phyloP scores from a whole-genome alignment of 2,888 invertebrate species.

The Druceiella hillmani region DNA sequence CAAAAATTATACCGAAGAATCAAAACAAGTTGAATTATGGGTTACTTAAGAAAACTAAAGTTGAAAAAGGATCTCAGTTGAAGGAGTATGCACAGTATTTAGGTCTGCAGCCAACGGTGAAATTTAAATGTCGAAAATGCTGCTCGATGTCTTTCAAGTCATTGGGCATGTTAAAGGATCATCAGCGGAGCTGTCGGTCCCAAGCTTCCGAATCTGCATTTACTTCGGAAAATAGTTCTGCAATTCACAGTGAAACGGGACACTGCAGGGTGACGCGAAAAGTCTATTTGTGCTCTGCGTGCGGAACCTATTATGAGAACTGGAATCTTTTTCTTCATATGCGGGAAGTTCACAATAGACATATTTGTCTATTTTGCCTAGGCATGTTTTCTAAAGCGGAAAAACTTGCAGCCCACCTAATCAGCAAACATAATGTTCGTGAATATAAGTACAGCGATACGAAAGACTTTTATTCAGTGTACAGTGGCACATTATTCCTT shows the following conservation, averaged over 20 bases:
- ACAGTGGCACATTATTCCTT: constrained; percentile 65
- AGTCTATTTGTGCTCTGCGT: constrained; percentile 76
- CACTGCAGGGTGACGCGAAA: constrained; percentile 65
- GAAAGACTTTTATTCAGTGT: constrained; percentile 61
- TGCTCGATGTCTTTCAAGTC: constrained; percentile 62
- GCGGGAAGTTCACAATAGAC: constrained; percentile 74
- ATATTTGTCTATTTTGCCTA: constrained; percentile 78
- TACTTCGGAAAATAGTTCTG: constrained; percentile 36
- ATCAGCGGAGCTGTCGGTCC: constrained; percentile 58
- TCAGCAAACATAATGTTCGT: constrained; percentile 71
- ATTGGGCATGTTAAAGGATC: constrained; percentile 61
- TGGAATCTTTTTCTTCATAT: constrained; percentile 84
- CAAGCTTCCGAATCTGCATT: constrained; percentile 40
- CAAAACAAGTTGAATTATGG: too few species aligned
- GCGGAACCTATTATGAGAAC: constrained; percentile 79
- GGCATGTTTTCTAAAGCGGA: constrained; percentile 79
- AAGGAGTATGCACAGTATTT: constrained; percentile 67
- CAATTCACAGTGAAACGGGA: constrained; percentile 35
- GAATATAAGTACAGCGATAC: constrained; percentile 62
- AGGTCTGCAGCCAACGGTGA: constrained; percentile 64
- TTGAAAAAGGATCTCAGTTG: constrained; percentile 37
- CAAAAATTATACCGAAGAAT: constrained; percentile 42
- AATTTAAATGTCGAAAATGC: constrained; percentile 71
- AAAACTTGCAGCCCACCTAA: constrained; percentile 70
- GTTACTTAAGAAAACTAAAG: constrained; percentile 44